A percentile compares a stretch with the other conserved stretches of the same genome.
These are phyloP conservation scores for Nephrocerus scutellatus DNA, from an alignment of 2,888 invertebrate genomes.

Conservation along the genomic window DNA sequence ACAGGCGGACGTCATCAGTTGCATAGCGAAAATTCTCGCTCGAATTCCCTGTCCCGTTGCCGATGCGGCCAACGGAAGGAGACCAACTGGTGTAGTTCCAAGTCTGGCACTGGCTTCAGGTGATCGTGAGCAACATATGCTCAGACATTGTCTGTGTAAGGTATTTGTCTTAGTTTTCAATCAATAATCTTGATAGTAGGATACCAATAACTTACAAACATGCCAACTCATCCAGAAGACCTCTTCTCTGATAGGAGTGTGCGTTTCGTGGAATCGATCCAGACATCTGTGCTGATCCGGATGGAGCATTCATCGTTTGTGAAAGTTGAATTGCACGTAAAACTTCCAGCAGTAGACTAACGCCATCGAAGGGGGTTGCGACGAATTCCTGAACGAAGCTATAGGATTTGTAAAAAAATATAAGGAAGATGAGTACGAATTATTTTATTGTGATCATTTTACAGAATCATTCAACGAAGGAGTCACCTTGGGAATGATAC, in stretches of 20 bases:
- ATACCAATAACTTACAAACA: constrained; percentile 57
- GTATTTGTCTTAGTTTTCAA: too few relatives aligned
- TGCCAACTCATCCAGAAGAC: constrained; percentile 78
- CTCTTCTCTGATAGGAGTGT: constrained; percentile 63
- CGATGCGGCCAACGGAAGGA: constrained; percentile 77
- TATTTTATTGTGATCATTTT: background rate
- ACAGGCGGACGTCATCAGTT: constrained; percentile 80
- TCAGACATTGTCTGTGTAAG: constrained; percentile 75
- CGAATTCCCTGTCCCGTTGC: constrained; percentile 84
- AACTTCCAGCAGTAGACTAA: constrained; percentile 74
- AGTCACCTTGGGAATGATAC: constrained; percentile 80
- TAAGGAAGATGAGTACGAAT: background rate
- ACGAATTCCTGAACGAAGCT: constrained; percentile 93
- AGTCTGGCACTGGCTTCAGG: constrained; percentile 71
- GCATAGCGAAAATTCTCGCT: constrained; percentile 74
- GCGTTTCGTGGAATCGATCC: constrained; percentile 52
- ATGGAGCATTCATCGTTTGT: constrained; percentile 56
- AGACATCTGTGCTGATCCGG: constrained; percentile 30
- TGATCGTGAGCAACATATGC: constrained; percentile 71
- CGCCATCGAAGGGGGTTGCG: constrained; percentile 79
- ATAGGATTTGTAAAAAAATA: background rate
- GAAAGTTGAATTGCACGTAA: constrained; percentile 78
- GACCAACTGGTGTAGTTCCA: constrained; percentile 70
- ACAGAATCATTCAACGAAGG: background rate
- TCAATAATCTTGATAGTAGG: too few relatives aligned